These are phyloP conservation scores for Tanypteryx hageni DNA, from an alignment of 2,888 invertebrate species.

Conservation along the genomic window DNA sequence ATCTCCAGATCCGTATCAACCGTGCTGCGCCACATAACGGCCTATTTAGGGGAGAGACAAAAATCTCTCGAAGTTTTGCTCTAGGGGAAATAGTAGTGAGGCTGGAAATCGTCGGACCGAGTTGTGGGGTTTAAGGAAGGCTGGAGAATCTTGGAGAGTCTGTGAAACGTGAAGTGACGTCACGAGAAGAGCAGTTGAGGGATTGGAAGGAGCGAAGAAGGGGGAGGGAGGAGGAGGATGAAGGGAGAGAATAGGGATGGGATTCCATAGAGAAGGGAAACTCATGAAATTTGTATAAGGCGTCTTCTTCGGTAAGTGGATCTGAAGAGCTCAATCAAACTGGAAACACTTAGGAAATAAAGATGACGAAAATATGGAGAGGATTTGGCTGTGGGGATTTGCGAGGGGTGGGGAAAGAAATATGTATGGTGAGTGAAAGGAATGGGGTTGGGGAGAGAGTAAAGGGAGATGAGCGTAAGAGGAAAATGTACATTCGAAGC, in stretches of 20 bases:
- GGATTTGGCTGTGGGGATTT: not conserved
- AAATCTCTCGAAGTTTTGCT: not conserved
- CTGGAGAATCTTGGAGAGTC: not conserved
- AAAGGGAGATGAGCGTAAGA: not conserved
- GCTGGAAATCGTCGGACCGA: too few relatives aligned
- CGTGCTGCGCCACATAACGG: too few relatives aligned
- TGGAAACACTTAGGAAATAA: conserved; percentile 9
- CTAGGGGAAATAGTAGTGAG: not conserved
- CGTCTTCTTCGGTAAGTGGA: not conserved
- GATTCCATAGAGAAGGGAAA: not conserved
- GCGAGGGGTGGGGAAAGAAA: not conserved
- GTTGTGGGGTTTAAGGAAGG: not conserved
- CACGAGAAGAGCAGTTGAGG: not conserved
- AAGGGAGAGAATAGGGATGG: not conserved
- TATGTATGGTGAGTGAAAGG: not conserved
- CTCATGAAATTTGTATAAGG: conserved; percentile 27
- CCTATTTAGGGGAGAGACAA: too few relatives aligned
- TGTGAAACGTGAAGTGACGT: not conserved
- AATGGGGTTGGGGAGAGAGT: not conserved
- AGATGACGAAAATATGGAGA: conserved; percentile 15
- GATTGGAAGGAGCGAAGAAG: not conserved
- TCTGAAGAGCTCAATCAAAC: conserved; percentile 5
- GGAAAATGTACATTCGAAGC: not conserved
- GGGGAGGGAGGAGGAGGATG: too few relatives aligned
- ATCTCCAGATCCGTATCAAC: too few relatives aligned